Evolutionary conservation across 2,797 vertebrate genomes (phyloP), one percentile per base, ranked within the genome.

Genomic region (Emys orbicularis): DNA sequence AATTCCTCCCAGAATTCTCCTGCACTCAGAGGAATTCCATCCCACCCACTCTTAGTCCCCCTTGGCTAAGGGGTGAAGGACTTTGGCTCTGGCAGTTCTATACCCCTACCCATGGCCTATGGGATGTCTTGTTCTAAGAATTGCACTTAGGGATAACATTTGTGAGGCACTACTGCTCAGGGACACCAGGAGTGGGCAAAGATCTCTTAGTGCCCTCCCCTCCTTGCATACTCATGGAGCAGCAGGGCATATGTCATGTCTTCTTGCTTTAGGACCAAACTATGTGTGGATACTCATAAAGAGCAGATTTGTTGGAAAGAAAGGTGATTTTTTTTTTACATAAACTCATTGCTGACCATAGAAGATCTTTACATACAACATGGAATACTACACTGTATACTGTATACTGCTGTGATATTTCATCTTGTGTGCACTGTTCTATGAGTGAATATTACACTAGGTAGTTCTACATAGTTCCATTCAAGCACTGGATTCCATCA

Each of bases 241-340:
- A 72, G 15, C 12, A 80, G 23, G 18, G 3, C 47, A 12, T 82
- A 59, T 29, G 29, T 59, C 29, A 15, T 31, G 57, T 59, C 57
- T 31, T 59, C 57, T 59, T 59, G 29, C 10, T 59, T 59, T 59
- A 15, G 29, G 12, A 6, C 29, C 29, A 59, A 6, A 31, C 12
- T 87, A 23, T 90, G 2, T 87, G 8, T 83, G 29, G 34, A 27
- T 81, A 89, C 6, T 47, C 16, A 8, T 72, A 49, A 61, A 13
- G 27, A 41, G 31, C 37, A 74, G 49, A 49, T 83, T 19, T 37
- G 31, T 77, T 86, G 37, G 9, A 41, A 49, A 49, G 7, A 10
- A 21, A 37, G 4, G 47, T 81, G 52, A 76, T 92, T 92, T 84
- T 21, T 91, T 92, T 84, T 54, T 89, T 37, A 34, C 13, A 68